Evolutionary conservation across 2,797 vertebrate genomes (phyloP), one percentile per base, ranked within the genome.

Genomic region (Xenops minutus): DNA sequence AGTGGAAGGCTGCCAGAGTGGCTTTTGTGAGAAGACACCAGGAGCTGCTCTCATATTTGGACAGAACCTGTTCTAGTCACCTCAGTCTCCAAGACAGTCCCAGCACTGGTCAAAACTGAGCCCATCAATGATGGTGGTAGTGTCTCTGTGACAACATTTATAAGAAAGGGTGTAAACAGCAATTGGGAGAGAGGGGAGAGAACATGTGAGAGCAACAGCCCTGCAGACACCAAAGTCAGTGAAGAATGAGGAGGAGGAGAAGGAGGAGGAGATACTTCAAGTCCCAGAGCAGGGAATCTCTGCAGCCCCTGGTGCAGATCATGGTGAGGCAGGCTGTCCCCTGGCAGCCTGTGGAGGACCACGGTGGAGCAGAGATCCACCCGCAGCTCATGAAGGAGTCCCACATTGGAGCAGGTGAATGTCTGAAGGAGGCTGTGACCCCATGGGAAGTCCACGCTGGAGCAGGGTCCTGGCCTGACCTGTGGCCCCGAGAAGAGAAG

Each of bases 271-370:
- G 5, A 3, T 39, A 10, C 19, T 92, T 16, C 26, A 54, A 29
- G 7, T 0, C 2, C 1, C 0, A 4, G n/a, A 51, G 17, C 7
- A 48, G 58, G 51, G 37, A 11, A 72, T 79, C 5, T 10, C 27
- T 36, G 34, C 14, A 62, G 54, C 32, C 43, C 0, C 0, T 44
- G 21, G 14, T 6, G 23, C 34, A 62, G 52, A 10, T 20, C 14
- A 4, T 3, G 29, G 15, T 29, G 34, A 22, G 6, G n/a, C n/a
- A 51, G 17, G 51, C 29, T 52, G 51, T 17, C 27, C 51, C 27
- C 29, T 30, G 26, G 23, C 15, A 32, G 26, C 8, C 15, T 18
- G 4, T 2, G 11, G 14, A 37, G 18, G 9, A 56, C 30, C 23
- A 4, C 2, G 4, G 26, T 14, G 16, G 54, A 62, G 41, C 26